Base-by-base conservation (phyloP, 2,888 invertebrate genomes). In the Pollenia griseotomentosa region DNA sequence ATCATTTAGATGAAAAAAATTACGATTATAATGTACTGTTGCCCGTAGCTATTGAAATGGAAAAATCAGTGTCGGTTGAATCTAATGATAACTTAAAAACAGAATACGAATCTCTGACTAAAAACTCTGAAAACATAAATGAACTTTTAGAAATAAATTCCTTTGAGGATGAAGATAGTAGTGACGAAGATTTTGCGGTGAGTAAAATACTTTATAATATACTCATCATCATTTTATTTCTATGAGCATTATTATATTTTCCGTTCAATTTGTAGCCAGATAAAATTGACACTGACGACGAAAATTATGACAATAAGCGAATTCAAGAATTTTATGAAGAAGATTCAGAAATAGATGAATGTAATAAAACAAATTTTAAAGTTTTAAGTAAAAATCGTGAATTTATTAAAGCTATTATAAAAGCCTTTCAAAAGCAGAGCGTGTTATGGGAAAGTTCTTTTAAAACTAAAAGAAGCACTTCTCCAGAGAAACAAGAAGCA, bases 381-480 rank as follows among this genome's bases (percentile, higher is more conserved):
- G 40, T 57, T 51, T 78, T 87, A 12, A 81, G 61, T 1, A 84
- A 84, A 78, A 87, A 87, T 57, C 84, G 71, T 44, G 65, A 75
- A 11, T 78, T 87, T 68, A 55, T 87, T 44, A 78, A 57, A 84
- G 46, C 68, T n/a, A 11, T 87, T 44, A 81, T 87, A 53, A 68
- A 9, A 44, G 75, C 77, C 0, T 87, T 84, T 68, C 51, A 78
- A 78, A 81, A 87, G 40, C 81, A 87, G 42, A 46, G 33, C 4
- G 8, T 63, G 0, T 51, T 87, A 44, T 87, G 87, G 87, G 73
- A 87, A 10, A 59, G 12, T 44, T 46, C 48, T 23, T 48, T 53
- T 53, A 83, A 80, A 71, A 59, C 10, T 59, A 61, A 46, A 55
- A 85, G 48, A 40, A 53, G 2, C 14, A 78, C 42, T 51, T 65